Percentiles rank a stretch among this genome's conserved stretches.
Conservation (phyloP, 1,140 invertebrate species). For the Caenorhabditis inopinata region DNA sequence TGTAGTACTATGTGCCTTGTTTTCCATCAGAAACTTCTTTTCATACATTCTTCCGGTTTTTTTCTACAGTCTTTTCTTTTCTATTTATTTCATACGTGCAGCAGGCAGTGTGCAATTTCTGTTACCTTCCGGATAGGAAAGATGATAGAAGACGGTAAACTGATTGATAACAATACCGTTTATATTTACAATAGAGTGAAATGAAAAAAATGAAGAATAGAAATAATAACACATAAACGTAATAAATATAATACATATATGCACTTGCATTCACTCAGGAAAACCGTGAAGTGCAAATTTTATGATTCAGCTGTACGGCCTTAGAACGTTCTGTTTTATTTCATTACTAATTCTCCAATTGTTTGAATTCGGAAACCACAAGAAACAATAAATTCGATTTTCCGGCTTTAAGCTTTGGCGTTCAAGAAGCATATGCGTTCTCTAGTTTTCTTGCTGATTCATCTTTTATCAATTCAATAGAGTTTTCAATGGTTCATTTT, state of each 20-base stretch:
- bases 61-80: not conserved
- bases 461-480: not conserved
- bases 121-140: conserved; percentile 18
- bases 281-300: too few relatives aligned
- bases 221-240: not conserved
- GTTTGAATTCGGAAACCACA: too few relatives aligned
- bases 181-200: not conserved
- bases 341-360: not conserved
- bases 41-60: not conserved
- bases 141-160: not conserved
- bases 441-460: not conserved
- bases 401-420: not conserved
- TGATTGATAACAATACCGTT: not conserved
- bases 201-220: not conserved
- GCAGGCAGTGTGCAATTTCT: not conserved
- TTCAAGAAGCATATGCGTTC: not conserved
- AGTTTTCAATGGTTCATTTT: not conserved
- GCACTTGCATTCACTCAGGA: too few relatives aligned
- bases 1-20: not conserved
- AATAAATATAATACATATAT: not conserved
- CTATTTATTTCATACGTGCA: not conserved
- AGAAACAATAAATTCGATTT: conserved; percentile 12
- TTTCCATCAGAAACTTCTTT: not conserved
- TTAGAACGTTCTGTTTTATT: not conserved
- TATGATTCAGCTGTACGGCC: too few relatives aligned